Base-by-base conservation (phyloP, 2,888 invertebrate genomes). In the Drosophila seclusa region DNA sequence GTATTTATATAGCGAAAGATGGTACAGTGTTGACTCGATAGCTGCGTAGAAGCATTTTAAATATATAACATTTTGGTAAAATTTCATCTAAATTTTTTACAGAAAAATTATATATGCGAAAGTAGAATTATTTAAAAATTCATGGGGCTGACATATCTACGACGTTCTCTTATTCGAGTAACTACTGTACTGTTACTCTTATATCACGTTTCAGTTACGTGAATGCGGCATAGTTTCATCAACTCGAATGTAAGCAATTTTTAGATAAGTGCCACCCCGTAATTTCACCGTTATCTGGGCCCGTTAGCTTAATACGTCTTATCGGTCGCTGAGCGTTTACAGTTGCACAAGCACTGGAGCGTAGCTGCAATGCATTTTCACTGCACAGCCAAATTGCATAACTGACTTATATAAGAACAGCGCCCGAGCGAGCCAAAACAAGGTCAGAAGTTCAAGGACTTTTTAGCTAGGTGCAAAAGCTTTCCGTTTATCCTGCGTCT, bases 401-500 rank as follows among this genome's bases (percentile, higher is more conserved):
- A 68, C 68, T 8, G n/a, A 62, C 73, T 88, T 85, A 86, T 55
- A 72, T 88, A 85, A 85, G 74, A 62, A 0, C 11, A 42, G 34
- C 50, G 21, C 32, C 8, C 13, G 24, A 29, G 49, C 49, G 8
- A 36, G n/a, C 16, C 24, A 68, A 89, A 87, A 90, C 89, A 90
- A 90, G 89, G 89, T 87, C 89, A 90, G 68, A 79, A 75, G 90
- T 89, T 89, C 89, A 90, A 90, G 89, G 90, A 86, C 89, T 85
- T 85, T 67, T 27, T 29, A 8, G 59, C 34, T 29, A n/a, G 6
- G 29, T 13, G 24, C 55, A 74, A 64, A 69, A 80, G 87, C 80
- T 73, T 49, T 31, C 5, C 57, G 11, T 5, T 16, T 2, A 21
- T 66, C 36, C 38, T 62, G 76, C 64, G 60, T 2, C 55, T 66